Conservation (phyloP, 1,140 invertebrate species). For the Procambarus virginalis region DNA sequence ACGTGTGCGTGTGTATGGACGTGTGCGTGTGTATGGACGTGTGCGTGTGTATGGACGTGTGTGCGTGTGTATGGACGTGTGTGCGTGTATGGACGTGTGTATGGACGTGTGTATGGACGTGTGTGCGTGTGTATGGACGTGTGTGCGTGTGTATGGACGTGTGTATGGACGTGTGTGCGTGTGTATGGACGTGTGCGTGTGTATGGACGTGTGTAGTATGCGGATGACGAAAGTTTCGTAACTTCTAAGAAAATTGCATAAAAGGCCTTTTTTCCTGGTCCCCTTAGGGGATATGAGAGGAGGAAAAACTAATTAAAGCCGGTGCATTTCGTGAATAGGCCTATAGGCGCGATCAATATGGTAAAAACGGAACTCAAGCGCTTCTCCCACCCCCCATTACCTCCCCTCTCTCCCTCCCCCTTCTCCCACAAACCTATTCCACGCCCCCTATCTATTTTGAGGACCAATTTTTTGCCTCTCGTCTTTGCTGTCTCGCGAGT, state of each 20-base stretch:
- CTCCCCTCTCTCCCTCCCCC: neutral
- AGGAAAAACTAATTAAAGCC: constrained; percentile 66
- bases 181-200: neutral
- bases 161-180: neutral
- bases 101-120: too few species aligned
- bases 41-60: too few species aligned
- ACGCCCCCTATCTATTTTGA: constrained; percentile 51
- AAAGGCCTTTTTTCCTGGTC: constrained; percentile 42
- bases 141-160: neutral
- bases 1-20: too few species aligned
- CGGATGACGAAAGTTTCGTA: constrained; percentile 41
- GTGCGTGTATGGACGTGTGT: too few species aligned
- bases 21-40: too few species aligned
- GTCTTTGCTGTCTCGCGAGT: constrained; percentile 30
- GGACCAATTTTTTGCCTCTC: constrained; percentile 47
- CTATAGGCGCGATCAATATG: constrained; percentile 63
- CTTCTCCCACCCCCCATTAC: neutral
- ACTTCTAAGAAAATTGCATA: constrained; percentile 64
- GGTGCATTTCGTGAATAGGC: constrained; percentile 66
- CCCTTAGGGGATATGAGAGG: constrained; percentile 47
- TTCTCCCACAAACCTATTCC: neutral
- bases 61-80: too few species aligned
- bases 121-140: too few species aligned
- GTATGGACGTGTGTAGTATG: neutral
- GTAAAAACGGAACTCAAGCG: constrained; percentile 46